Evolutionary conservation across 2,888 invertebrate species (phyloP).

Genomic region (Platerodrilus igneus): DNA sequence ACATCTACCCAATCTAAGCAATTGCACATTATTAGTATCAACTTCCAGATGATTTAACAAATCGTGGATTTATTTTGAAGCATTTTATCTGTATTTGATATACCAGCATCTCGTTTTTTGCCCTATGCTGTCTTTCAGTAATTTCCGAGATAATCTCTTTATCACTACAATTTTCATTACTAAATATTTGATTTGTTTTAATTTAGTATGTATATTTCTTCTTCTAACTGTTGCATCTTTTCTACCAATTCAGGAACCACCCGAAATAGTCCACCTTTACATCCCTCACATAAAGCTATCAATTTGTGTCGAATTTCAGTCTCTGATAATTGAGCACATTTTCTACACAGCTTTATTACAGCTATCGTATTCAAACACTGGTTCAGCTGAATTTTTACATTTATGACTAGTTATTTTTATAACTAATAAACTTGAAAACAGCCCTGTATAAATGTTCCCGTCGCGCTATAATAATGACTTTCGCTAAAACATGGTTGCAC

Average conservation of each 20-base stretch:
- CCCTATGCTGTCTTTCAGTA: not conserved
- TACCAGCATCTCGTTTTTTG: not conserved
- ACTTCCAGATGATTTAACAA: not conserved
- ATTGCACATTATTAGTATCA: not conserved
- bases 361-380: not conserved
- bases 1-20: not conserved
- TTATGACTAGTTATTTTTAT: too few species aligned
- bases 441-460: too few species aligned
- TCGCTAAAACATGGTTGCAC: too few species aligned
- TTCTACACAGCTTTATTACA: conserved; percentile 1
- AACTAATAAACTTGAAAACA: too few species aligned
- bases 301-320: not conserved
- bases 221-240: not conserved
- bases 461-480: too few species aligned
- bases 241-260: not conserved
- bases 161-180: not conserved
- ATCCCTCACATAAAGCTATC: not conserved
- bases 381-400: too few species aligned
- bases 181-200: not conserved
- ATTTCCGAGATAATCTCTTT: conserved; percentile 1
- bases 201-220: not conserved
- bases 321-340: not conserved
- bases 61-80: not conserved
- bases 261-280: too few species aligned
- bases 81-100: not conserved